phyloP scores from a whole-genome alignment of 2,888 invertebrate genomes.

The Drosophila lutescens region DNA sequence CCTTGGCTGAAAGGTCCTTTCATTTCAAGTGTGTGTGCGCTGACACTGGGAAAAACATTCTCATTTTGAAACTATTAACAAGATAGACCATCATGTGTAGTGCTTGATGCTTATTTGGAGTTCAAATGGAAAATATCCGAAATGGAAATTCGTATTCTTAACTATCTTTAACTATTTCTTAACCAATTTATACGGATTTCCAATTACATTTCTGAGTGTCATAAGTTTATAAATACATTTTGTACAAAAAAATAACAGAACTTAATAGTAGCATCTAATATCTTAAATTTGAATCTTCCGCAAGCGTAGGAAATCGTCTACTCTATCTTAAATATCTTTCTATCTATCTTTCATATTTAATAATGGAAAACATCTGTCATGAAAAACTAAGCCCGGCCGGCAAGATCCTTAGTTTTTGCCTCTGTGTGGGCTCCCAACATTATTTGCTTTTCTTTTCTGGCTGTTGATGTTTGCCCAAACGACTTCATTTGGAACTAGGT shows the following conservation, averaged over 20 bases:
- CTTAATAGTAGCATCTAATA: too few relatives aligned
- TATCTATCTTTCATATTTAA: too few relatives aligned
- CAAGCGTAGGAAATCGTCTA: background rate
- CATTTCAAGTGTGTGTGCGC: constrained; percentile 19
- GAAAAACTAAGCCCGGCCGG: background rate
- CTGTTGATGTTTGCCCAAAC: constrained; percentile 55
- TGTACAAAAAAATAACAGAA: too few relatives aligned
- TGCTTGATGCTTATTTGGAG: background rate
- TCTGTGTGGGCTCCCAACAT: constrained; percentile 1
- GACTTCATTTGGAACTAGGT: constrained; percentile 68
- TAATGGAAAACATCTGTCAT: constrained; percentile 1
- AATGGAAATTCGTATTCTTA: too few relatives aligned
- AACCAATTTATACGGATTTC: too few relatives aligned
- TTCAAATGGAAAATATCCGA: too few relatives aligned
- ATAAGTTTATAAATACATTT: too few relatives aligned
- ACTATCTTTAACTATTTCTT: too few relatives aligned
- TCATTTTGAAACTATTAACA: background rate
- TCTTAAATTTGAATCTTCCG: too few relatives aligned
- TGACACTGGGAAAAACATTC: constrained; percentile 12
- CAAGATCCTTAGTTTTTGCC: background rate
- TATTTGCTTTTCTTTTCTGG: constrained; percentile 31
- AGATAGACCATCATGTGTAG: background rate
- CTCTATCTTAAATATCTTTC: background rate
- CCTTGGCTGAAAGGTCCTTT: constrained; percentile 38
- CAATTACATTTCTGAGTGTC: too few relatives aligned